Evolutionary conservation across 23 tunicate species (phyloP), one percentile per base, ranked within the genome.

Genomic region (Ciona savignyi): DNA sequence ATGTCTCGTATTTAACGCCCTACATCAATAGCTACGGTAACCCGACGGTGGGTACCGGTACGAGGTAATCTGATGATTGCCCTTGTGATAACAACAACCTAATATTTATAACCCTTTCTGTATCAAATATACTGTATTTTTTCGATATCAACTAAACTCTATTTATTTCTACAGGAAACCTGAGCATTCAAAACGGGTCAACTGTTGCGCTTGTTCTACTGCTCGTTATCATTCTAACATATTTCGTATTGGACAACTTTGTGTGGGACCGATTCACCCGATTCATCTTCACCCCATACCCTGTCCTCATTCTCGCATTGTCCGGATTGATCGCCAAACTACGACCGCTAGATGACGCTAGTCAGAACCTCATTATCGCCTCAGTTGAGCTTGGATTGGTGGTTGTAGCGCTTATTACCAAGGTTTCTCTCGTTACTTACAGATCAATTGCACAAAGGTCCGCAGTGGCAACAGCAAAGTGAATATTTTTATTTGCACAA

Each of bases 171-270:
- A 11, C 77, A 87, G 95, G 81, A 23, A 35, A 73, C 6, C 23
- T 87, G 20, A 35, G 64, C 4, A 61, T 71, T 19, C 81, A 66
- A 34, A 67, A 80, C 33, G 85, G 70, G 3, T 77, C 80, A 24
- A 80, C 81, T 20, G 76, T 70, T 24, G 23, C 73, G 20, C 78
- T 86, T 23, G 31, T 72, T 29, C 29, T 86, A 32, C 66, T 86
- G 27, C 70, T 80, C 32, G 67, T 70, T 34, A 61, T 82, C 34
- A 60, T 86, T 6, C 31, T 86, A 33, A 64, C 42, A 23, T 85
- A 76, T 75, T 85, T 85, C 51, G 63, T 85, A 11, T 62, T 85
- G 62, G 92, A 85, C 28, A 85, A 79, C 69, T 85, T 85, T 62
- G 84, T 85, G 23, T 79, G 72, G 27, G 92, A 78, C 26, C 70